Evolutionary conservation across 2,888 invertebrate genomes (phyloP).

Genomic region (Argyra leucocephala): DNA sequence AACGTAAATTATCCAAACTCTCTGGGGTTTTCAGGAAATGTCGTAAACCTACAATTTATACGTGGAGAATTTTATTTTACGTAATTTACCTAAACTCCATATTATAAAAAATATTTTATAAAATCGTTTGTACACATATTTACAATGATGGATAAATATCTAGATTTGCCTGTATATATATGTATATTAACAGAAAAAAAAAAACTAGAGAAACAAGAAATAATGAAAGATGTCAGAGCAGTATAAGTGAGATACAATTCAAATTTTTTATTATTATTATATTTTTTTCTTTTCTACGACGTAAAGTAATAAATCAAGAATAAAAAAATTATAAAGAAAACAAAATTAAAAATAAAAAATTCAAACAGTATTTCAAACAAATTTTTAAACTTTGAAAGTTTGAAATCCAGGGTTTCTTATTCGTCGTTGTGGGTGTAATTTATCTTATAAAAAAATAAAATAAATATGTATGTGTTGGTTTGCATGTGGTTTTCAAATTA

Average conservation of each 20-base stretch:
- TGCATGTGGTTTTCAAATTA: neutral
- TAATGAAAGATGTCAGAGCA: neutral
- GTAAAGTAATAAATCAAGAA: neutral
- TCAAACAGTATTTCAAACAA: neutral
- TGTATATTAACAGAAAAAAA: neutral
- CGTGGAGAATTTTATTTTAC: too few species aligned
- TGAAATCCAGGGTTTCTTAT: neutral
- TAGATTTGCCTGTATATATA: too few species aligned
- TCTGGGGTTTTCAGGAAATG: too few species aligned
- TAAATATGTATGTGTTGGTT: neutral
- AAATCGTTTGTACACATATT: too few species aligned
- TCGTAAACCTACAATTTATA: too few species aligned
- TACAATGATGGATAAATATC: too few species aligned
- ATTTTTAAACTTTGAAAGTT: neutral
- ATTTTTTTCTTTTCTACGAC: neutral
- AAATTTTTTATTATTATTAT: too few species aligned
- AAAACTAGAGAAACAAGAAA: neutral
- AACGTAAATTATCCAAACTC: too few species aligned
- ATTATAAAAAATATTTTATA: too few species aligned
- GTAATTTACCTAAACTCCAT: too few species aligned
- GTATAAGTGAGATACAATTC: neutral
- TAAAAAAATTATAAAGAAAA: neutral
- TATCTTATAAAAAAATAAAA: neutral
- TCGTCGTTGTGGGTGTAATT: neutral
- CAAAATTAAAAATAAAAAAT: neutral